Base-by-base conservation (phyloP, 1,140 invertebrate genomes). In the Mylabris phalerata region DNA sequence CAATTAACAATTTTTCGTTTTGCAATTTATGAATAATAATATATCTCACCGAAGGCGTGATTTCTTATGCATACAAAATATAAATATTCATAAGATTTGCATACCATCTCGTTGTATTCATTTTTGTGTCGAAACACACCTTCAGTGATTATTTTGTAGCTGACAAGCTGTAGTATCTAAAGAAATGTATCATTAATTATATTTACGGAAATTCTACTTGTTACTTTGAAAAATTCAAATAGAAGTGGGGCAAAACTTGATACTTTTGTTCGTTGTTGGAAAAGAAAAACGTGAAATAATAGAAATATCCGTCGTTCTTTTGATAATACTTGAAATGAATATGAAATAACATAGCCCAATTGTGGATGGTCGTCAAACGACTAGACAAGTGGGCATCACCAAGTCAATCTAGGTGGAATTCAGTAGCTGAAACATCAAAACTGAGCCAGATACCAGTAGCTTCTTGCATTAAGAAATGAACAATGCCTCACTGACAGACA, bases 31-130 rank as follows among this genome's bases (percentile, higher is more conserved):
- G 61, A 66, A 63, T 63, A 66, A 66, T 66, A 66, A 63, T 61
- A 54, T 54, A 46, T 52, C 13, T 62, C 48, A 66, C 64, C 64
- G 55, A 62, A 57, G 64, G 64, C 64, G 61, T 57, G 64, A 63
- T 63, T 58, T 63, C 61, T 60, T 63, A 66, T 63, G 61, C 61
- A 63, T 63, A 66, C 59, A 49, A 27, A 42, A 49, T 63, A 66
- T 66, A 66, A 66, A 66, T 66, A 66, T 66, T 66, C 64, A 66
- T 66, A 57, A 66, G 55, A 50, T 57, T 57, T 57, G 54, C 55
- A 50, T 63, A 32, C 32, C 32, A 32, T 32, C 32, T 32, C 32
- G 7, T 7, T 32, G 7, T 32, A 5, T 32, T 32, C 7, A 5
- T 32, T 7, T 32, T 7, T 32, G 32, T 32, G 59, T 66, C 63